Evolutionary conservation across 2,888 invertebrate species (phyloP).

Genomic region (Scaptomyza tumidula): DNA sequence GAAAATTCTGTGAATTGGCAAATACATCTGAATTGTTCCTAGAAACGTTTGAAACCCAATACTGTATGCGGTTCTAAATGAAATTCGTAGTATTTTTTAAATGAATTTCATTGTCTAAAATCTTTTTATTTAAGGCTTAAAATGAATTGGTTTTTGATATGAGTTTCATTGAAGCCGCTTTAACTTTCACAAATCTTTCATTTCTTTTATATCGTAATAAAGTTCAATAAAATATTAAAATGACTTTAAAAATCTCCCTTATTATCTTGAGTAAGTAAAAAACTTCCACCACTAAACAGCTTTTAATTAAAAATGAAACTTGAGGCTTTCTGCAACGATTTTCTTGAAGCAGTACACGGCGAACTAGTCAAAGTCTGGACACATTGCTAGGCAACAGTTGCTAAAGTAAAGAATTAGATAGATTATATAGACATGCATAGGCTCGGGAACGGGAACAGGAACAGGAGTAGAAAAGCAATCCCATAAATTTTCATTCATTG

Average conservation of each 20-base stretch:
- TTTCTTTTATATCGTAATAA: no score
- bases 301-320: conserved; percentile 13
- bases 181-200: neutral
- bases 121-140: neutral
- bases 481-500: conserved; percentile 24
- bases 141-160: neutral
- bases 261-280: neutral
- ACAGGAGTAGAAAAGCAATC: conserved; percentile 1
- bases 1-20: neutral
- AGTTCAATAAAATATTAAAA: no score
- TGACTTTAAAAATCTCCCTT: neutral
- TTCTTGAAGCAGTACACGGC: neutral
- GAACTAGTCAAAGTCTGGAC: neutral
- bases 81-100: neutral
- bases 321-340: no score
- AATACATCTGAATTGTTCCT: neutral
- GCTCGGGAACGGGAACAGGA: neutral
- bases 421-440: neutral
- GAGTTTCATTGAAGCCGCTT: neutral
- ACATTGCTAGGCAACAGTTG: conserved; percentile 19
- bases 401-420: conserved; percentile 3
- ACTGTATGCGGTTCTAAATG: neutral
- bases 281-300: neutral
- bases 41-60: neutral
- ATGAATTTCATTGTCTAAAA: neutral